Percentiles rank a stretch among this genome's conserved stretches.
Conservation (phyloP, 2,113 vertebrate genomes). For the Bungarus multicinctus region DNA sequence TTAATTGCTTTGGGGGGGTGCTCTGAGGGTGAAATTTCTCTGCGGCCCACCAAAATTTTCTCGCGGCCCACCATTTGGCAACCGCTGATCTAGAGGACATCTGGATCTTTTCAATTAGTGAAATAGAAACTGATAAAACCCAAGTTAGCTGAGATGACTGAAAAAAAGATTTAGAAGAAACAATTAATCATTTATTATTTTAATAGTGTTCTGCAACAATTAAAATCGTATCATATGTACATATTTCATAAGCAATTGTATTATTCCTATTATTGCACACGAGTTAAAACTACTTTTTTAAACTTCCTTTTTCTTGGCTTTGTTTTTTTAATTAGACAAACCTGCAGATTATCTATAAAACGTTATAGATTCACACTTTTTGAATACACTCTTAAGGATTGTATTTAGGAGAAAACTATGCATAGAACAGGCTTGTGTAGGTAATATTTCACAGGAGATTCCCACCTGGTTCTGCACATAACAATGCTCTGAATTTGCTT, state of each 20-base stretch:
- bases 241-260: background rate
- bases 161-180: background rate
- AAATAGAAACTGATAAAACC: background rate
- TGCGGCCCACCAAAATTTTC: too few species aligned
- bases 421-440: background rate
- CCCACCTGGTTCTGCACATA: background rate
- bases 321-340: background rate
- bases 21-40: too few species aligned
- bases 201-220: background rate
- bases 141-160: background rate
- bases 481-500: background rate
- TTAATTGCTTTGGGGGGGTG: too few species aligned
- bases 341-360: background rate
- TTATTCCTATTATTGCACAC: background rate
- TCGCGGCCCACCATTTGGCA: too few species aligned
- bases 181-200: background rate
- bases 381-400: background rate
- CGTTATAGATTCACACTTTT: background rate
- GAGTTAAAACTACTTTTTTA: background rate
- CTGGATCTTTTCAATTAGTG: background rate
- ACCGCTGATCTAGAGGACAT: background rate
- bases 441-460: background rate
- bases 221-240: background rate
- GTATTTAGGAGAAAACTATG: background rate
- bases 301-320: background rate